Percentiles rank a stretch among this genome's conserved stretches.
phyloP scores from a whole-genome alignment of 1,140 invertebrate species.

The Phymorhynchus buccinoides region DNA sequence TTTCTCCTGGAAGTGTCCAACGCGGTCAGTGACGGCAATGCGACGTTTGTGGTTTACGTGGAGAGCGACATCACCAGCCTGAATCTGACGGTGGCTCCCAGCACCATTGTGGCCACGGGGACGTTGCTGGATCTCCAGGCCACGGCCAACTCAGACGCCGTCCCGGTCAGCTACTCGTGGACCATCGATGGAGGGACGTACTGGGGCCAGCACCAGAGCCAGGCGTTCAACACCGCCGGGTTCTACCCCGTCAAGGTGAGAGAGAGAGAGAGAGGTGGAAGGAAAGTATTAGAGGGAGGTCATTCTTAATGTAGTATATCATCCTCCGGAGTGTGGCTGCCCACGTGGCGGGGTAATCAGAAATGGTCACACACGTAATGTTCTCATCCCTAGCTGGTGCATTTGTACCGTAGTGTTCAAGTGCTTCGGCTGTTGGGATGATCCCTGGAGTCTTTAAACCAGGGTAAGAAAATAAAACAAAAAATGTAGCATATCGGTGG shows the following conservation, averaged over 20 bases:
- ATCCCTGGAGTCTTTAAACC: no score
- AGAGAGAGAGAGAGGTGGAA: no score
- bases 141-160: constrained; percentile 46
- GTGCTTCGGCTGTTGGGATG: no score
- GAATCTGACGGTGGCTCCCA: constrained; percentile 17
- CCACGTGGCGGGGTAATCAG: no score
- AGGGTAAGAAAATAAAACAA: no score
- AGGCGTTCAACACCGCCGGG: constrained; percentile 34
- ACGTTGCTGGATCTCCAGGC: constrained; percentile 47
- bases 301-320: no score
- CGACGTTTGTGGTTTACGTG: constrained; percentile 36
- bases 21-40: constrained; percentile 21
- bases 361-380: no score
- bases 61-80: constrained; percentile 49
- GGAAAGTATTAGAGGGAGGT: no score
- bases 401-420: no score
- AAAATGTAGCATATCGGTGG: no score
- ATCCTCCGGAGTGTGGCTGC: no score
- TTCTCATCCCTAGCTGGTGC: no score
- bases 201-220: neutral
- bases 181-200: constrained; percentile 42
- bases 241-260: constrained; percentile 34
- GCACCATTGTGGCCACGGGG: constrained; percentile 31
- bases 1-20: constrained; percentile 30
- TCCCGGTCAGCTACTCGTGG: constrained; percentile 54